These are phyloP conservation scores for Spodoptera frugiperda DNA, from an alignment of 1,140 invertebrate species.

Conservation along the genomic window DNA sequence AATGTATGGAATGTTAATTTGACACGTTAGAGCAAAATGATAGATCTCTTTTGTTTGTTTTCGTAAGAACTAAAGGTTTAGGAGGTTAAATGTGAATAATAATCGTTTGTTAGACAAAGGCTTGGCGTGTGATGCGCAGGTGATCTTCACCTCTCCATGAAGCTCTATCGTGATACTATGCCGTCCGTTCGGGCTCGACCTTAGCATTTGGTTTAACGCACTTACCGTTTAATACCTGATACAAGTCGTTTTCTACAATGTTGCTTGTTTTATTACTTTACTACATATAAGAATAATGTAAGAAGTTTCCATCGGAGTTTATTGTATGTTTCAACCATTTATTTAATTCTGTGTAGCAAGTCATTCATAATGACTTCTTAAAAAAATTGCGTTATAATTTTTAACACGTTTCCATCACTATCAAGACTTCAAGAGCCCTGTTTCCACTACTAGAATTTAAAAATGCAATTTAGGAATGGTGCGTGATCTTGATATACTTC, in stretches of 20 bases:
- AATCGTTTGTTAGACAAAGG: constrained; percentile 44
- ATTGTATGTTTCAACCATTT: too few relatives aligned
- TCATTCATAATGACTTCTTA: too few relatives aligned
- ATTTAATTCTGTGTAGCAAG: too few relatives aligned
- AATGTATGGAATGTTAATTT: not conserved
- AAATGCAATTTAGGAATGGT: too few relatives aligned
- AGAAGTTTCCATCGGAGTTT: too few relatives aligned
- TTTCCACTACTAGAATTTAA: too few relatives aligned
- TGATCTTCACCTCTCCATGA: constrained; percentile 61
- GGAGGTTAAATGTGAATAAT: constrained; percentile 2
- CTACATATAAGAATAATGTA: not conserved
- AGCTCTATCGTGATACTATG: constrained; percentile 61
- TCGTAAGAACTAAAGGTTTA: constrained; percentile 15
- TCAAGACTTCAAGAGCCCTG: too few relatives aligned
- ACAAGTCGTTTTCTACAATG: not conserved
- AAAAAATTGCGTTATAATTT: too few relatives aligned
- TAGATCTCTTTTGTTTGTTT: constrained; percentile 23
- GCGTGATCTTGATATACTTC: too few relatives aligned
- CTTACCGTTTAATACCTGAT: constrained; percentile 15
- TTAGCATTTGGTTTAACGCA: constrained; percentile 66
- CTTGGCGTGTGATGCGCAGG: constrained; percentile 56
- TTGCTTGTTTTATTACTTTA: not conserved
- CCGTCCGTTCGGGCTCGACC: constrained; percentile 61
- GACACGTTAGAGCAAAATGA: not conserved
- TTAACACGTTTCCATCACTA: too few relatives aligned